Percentiles rank a stretch among this genome's conserved stretches.
phyloP scores from a whole-genome alignment of 2,888 invertebrate species.

The Limenitis camilla region DNA sequence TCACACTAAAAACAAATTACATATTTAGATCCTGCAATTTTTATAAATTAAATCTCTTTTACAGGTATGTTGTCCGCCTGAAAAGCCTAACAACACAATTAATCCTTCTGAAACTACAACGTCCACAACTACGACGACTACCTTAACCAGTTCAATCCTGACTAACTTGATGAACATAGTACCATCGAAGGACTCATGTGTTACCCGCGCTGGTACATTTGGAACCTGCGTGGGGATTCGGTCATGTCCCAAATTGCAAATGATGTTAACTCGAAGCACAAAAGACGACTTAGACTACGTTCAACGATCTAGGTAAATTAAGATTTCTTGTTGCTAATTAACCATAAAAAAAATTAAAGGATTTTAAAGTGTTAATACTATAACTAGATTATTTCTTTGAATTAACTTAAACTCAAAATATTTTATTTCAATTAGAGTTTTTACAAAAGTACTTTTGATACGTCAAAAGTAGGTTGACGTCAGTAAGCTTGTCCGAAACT shows the following conservation, averaged over 20 bases:
- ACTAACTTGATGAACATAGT: background rate
- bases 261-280: slow-evolving; percentile 32
- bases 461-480: no score
- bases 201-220: slow-evolving; percentile 33
- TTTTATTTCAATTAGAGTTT: no score
- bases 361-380: no score
- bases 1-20: background rate
- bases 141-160: background rate
- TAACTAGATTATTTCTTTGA: no score
- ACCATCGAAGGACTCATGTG: slow-evolving; percentile 29
- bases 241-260: slow-evolving; percentile 34
- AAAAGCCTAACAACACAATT: background rate
- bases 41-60: slow-evolving; percentile 9
- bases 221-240: slow-evolving; percentile 41
- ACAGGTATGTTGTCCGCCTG: slow-evolving; percentile 44
- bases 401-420: no score
- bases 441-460: no score
- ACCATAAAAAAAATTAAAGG: no score
- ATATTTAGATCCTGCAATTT: no score
- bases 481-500: no score
- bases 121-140: background rate
- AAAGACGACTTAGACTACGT: slow-evolving; percentile 32
- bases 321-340: no score
- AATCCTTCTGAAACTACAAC: background rate
- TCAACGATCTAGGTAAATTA: slow-evolving; percentile 38